Base-by-base conservation (phyloP, 2,888 invertebrate genomes). In the Coremacera marginata region DNA sequence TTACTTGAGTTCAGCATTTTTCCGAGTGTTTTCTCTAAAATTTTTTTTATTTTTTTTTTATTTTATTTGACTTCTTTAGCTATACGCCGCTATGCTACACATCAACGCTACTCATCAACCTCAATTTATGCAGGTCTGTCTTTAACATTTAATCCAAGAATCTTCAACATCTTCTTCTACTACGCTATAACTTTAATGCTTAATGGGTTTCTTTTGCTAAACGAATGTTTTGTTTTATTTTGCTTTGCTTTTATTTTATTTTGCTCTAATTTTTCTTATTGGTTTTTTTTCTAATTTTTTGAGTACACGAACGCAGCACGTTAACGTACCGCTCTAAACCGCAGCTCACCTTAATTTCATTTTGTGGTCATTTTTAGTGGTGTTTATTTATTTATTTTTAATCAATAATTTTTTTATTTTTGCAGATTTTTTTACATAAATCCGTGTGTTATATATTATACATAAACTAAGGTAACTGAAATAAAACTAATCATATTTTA, bases 401-500 rank as follows among this genome's bases (percentile, higher is more conserved):
- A 51, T 68, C 51, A 51, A 49, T 44, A 44, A 44, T 44, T 44
- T 68, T 25, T 68, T 51, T 49, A 49, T 68, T 68, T 68, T 51
- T 67, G 67, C 67, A 68, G 68, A 68, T 68, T 44, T 68, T n/a
- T 14, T 25, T 49, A 68, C 68, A 68, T 68, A 27, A 68, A 68
- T 51, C 49, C 68, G 68, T 68, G 25, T 51, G 31, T 63, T 49
- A 67, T 44, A 44, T 49, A 67, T 49, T 27, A 68, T 68, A 68
- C 68, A 51, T 68, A 44, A 68, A 68, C 68, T 68, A 68, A 51
- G 49, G 49, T 68, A 68, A 51, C 25, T 68, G 51, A 68, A 67
- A 67, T 67, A 67, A 68, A 68, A 51, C 27, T 68, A 68, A 68
- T 68, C 68, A 51, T 68, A 68, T 51, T 68, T 51, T 68, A 51